Base-by-base conservation (phyloP, 2,113 vertebrate genomes). In the Craseonycteris thonglongyai region DNA sequence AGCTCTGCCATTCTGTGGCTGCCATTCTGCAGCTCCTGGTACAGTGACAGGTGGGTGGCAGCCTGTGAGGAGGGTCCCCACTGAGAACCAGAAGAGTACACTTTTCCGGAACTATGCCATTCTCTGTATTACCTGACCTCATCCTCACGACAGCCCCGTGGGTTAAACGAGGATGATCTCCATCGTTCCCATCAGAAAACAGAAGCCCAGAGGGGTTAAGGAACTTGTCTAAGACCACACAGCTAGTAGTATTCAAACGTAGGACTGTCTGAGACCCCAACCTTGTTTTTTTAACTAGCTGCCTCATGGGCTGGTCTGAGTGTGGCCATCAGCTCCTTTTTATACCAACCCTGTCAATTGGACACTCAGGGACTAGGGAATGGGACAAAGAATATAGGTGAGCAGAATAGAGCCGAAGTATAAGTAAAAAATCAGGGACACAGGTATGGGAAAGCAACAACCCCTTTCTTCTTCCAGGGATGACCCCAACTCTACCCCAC, bases 331-430 rank as follows among this genome's bases (percentile, higher is more conserved):
- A 35, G 54, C 21, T 72, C 54, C 18, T 78, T 45, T 49, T 30
- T 24, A 35, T 22, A 7, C 5, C 21, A 61, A 7, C 47, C 9
- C 14, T 26, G 33, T 30, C 61, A 35, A 2, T 8, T 21, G 15
- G 58, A 10, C 14, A 11, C 24, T 83, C 58, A 9, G 9, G 26
- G 6, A 3, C 12, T 1, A 38, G 15, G 49, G 33, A 26, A 16
- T 4, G 7, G 18, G 8, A 18, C 7, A 0, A 59, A 24, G 38
- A 8, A 33, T 4, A 18, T 2, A 7, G 33, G 0, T 22, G 58
- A 14, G 12, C 74, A 56, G 61, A 63, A 42, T 22, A 30, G 58
- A 74, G 13, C 5, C 75, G 38, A 78, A 47, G 30, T 21, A 26
- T 3, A 49, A 28, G 38, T 2, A 0, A 5, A 24, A 30, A 38